Conservation (phyloP, 2,113 vertebrate species). For the Benitochromis conjunctus region DNA sequence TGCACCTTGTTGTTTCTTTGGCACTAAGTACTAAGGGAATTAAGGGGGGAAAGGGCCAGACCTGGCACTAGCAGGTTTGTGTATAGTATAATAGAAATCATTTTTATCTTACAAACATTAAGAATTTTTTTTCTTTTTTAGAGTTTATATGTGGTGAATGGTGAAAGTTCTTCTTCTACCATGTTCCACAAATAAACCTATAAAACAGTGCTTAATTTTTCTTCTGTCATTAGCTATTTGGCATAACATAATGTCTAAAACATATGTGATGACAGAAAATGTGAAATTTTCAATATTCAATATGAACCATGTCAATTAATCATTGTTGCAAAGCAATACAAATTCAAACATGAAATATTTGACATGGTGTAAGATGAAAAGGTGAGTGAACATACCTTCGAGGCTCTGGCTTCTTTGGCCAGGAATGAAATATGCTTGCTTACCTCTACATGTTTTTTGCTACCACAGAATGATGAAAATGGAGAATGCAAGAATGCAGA, state of each 20-base stretch:
- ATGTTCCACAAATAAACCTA: neutral
- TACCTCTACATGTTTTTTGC: neutral
- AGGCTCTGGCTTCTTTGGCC: neutral
- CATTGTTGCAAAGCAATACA: neutral
- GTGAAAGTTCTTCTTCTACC: neutral
- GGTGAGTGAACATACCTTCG: neutral
- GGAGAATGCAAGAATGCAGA: neutral
- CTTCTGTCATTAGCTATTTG: neutral
- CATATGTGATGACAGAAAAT: fast-evolving
- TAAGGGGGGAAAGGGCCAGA: no score
- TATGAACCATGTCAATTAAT: neutral
- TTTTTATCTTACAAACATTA: neutral
- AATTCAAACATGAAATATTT: neutral
- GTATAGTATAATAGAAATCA: neutral
- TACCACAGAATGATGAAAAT: neutral
- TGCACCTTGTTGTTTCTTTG: neutral
- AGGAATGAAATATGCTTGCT: neutral
- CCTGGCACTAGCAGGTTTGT: no score
- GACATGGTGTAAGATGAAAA: neutral
- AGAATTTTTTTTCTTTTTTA: neutral
- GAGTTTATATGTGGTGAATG: neutral
- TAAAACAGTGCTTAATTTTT: neutral
- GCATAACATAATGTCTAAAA: neutral
- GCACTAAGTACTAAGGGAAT: neutral
- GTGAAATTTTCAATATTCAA: neutral